Evolutionary conservation across 2,113 vertebrate genomes (phyloP).

Genomic region (Hippocampus abdominalis): DNA sequence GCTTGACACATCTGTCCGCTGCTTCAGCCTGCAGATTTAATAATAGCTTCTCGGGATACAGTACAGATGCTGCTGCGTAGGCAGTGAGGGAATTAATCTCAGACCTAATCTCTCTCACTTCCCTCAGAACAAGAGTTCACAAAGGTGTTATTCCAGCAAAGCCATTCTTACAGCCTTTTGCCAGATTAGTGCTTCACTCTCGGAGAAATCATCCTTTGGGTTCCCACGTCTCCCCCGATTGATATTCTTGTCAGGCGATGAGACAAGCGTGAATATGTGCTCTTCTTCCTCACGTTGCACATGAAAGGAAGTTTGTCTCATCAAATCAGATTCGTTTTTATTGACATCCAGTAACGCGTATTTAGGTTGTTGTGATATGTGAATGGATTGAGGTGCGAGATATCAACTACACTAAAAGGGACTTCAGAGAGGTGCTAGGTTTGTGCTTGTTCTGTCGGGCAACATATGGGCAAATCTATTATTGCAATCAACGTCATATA

Average conservation of each 20-base stretch:
- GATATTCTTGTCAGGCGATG: neutral
- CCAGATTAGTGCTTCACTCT: neutral
- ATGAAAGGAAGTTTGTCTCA: neutral
- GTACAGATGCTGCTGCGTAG: constrained; percentile 19
- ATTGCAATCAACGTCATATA: no score
- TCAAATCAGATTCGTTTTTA: neutral
- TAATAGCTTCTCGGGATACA: constrained; percentile 19
- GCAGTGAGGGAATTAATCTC: constrained; percentile 23
- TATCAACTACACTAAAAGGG: neutral
- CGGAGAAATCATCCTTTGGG: neutral
- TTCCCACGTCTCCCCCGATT: neutral
- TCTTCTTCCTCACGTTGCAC: neutral
- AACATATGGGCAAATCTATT: neutral
- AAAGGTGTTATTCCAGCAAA: constrained; percentile 20
- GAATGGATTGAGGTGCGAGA: neutral
- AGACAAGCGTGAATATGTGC: neutral
- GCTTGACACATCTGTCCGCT: constrained; percentile 9
- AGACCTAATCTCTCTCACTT: constrained; percentile 14
- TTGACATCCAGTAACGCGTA: neutral
- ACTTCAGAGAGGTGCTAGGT: neutral
- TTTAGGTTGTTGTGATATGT: neutral
- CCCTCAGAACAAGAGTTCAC: constrained; percentile 18
- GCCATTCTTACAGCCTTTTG: constrained; percentile 1
- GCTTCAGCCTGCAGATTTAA: constrained; percentile 29
- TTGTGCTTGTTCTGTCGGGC: neutral